A percentile compares a stretch with the other conserved stretches of the same genome.
Conservation (phyloP, 2,797 vertebrate species). For the Fistularia commersonii region DNA sequence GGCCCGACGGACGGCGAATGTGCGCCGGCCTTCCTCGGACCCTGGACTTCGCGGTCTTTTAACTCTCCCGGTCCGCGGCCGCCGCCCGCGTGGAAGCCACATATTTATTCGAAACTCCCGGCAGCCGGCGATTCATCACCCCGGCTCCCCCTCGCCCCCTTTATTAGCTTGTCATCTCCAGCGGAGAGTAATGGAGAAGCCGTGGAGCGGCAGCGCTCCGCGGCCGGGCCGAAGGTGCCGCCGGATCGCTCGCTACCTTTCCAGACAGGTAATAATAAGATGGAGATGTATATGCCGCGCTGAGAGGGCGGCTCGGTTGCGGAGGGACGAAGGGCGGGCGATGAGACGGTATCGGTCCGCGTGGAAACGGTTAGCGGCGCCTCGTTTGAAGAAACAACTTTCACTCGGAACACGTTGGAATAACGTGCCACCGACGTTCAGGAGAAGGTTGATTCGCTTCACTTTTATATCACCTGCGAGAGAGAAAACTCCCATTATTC, state of each 20-base stretch:
- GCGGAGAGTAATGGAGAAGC: constrained; percentile 28
- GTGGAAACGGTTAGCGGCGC: constrained; percentile 63
- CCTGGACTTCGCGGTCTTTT: constrained; percentile 33
- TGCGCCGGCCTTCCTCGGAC: constrained; percentile 35
- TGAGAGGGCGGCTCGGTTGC: no score
- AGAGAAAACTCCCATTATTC: constrained; percentile 61
- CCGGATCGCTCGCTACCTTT: no score
- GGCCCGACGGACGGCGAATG: no score
- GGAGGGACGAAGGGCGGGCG: constrained; percentile 27
- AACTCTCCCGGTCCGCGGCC: constrained; percentile 31
- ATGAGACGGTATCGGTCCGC: constrained; percentile 63
- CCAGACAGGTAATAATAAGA: constrained; percentile 7
- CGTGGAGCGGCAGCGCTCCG: constrained; percentile 19
- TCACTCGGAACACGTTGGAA: constrained; percentile 41
- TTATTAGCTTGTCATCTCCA: constrained; percentile 54
- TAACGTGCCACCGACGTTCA: constrained; percentile 50
- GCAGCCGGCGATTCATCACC: constrained; percentile 52
- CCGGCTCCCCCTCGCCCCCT: constrained; percentile 27
- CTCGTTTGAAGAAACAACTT: constrained; percentile 55
- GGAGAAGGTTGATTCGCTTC: constrained; percentile 12
- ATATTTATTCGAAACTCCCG: constrained; percentile 50
- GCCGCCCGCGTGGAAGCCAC: constrained; percentile 35
- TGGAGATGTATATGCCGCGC: constrained; percentile 20
- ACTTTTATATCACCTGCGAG: constrained; percentile 58
- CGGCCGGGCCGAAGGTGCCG: constrained; percentile 7